phyloP scores from a whole-genome alignment of 2,797 vertebrate genomes.

The Alfaro cultratus region DNA sequence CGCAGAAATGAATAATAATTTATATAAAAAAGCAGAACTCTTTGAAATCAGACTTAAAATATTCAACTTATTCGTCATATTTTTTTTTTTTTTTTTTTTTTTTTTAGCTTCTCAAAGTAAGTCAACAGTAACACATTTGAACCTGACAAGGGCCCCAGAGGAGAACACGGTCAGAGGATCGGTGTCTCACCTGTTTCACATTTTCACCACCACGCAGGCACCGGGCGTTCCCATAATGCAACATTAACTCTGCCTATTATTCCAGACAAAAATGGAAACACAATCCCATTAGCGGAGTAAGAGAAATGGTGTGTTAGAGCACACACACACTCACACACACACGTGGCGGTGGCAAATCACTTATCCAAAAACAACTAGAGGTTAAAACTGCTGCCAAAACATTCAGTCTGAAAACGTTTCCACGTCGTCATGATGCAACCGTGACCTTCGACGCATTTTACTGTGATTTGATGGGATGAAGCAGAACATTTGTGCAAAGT shows the following conservation, averaged over 20 bases:
- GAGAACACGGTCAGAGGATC: slow-evolving; percentile 29
- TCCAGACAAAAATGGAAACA: slow-evolving; percentile 79
- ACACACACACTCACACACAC: slow-evolving; percentile 40
- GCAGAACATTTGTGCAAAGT: too few species aligned
- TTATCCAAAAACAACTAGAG: slow-evolving; percentile 41
- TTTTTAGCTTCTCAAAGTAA: slow-evolving; percentile 9
- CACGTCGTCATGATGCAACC: background rate
- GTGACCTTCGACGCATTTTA: background rate
- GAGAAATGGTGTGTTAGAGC: slow-evolving; percentile 46
- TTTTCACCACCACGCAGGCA: slow-evolving; percentile 62
- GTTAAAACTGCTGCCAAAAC: background rate
- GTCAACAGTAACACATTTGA: slow-evolving; percentile 21
- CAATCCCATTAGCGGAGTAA: slow-evolving; percentile 78
- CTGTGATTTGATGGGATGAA: background rate
- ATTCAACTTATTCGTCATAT: slow-evolving; percentile 9
- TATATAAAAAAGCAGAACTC: background rate
- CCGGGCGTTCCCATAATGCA: slow-evolving; percentile 66
- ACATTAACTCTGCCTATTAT: slow-evolving; percentile 82
- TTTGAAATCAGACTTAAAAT: slow-evolving; percentile 5
- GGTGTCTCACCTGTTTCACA: slow-evolving; percentile 76
- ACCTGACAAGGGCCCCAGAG: slow-evolving; percentile 35
- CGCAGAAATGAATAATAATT: too few species aligned
- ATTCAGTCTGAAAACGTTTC: background rate
- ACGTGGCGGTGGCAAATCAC: slow-evolving; percentile 44
- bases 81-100: background rate